These are phyloP conservation scores for Neosilurus hyrtlii DNA, from an alignment of 2,797 vertebrate species.

Conservation along the genomic window DNA sequence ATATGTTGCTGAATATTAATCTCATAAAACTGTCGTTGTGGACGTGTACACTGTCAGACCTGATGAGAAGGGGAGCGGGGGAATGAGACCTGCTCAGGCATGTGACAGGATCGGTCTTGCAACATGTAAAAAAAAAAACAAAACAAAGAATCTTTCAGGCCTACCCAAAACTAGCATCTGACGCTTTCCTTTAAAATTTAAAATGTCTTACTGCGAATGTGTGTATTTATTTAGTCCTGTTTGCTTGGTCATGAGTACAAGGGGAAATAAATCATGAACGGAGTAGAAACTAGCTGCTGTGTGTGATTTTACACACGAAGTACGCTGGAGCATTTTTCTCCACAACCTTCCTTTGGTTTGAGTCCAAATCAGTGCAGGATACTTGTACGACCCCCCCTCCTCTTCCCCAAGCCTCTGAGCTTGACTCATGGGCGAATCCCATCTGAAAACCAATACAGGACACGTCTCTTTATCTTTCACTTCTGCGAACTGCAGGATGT, in stretches of 20 bases:
- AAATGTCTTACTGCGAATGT: background rate
- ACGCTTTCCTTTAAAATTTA: background rate
- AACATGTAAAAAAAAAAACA: constrained; percentile 41
- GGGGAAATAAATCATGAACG: background rate
- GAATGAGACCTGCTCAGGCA: constrained; percentile 44
- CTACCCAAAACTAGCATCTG: constrained; percentile 4
- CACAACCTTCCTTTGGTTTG: background rate
- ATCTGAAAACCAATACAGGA: constrained; percentile 51
- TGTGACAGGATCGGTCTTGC: constrained; percentile 33
- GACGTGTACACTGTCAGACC: background rate
- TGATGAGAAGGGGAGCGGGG: background rate
- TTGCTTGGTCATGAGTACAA: constrained; percentile 2
- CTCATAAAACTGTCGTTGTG: no score
- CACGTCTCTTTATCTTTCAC: constrained; percentile 45
- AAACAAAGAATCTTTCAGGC: background rate
- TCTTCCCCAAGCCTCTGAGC: constrained; percentile 13
- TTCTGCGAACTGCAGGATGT: constrained; percentile 31
- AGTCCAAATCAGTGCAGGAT: constrained; percentile 11
- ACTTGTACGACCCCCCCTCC: background rate
- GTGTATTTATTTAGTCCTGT: background rate
- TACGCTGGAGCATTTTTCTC: background rate
- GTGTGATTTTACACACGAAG: background rate
- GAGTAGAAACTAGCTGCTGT: background rate
- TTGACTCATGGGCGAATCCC: constrained; percentile 53
- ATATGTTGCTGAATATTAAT: background rate